Evolutionary conservation across 2,797 vertebrate genomes (phyloP).

Genomic region (Intellagama lesueurii): DNA sequence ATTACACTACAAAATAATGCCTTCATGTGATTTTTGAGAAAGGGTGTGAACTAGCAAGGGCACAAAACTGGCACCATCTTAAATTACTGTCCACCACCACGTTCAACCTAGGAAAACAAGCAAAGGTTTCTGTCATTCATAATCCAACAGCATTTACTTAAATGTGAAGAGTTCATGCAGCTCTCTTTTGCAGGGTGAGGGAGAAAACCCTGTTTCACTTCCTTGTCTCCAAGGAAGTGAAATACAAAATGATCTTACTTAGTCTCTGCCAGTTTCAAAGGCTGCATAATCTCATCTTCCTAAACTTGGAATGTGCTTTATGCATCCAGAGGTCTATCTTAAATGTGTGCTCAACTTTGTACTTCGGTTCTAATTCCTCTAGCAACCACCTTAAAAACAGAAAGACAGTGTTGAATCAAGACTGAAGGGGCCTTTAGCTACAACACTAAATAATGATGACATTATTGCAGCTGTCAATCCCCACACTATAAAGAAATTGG

Average conservation of each 20-base stretch:
- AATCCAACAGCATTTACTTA: neutral
- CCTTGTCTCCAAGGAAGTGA: neutral
- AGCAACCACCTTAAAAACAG: neutral
- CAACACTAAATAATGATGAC: neutral
- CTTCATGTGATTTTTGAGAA: neutral
- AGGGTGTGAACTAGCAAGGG: neutral
- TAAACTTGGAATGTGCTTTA: neutral
- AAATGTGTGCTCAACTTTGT: neutral
- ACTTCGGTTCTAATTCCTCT: neutral
- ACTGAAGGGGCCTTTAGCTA: neutral
- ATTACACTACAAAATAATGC: neutral
- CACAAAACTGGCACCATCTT: neutral
- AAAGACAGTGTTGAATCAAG: neutral
- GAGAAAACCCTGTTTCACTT: neutral
- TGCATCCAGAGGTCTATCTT: constrained; percentile 10
- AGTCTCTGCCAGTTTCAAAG: neutral
- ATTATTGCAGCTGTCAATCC: neutral
- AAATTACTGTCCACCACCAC: neutral
- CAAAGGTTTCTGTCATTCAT: neutral
- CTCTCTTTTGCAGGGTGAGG: neutral
- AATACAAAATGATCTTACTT: constrained; percentile 6
- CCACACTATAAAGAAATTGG: neutral
- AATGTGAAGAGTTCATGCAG: neutral
- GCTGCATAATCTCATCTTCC: neutral
- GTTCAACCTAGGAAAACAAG: neutral